phyloP scores from a whole-genome alignment of 2,113 vertebrate species.

The Urocynchramus pylzowi region DNA sequence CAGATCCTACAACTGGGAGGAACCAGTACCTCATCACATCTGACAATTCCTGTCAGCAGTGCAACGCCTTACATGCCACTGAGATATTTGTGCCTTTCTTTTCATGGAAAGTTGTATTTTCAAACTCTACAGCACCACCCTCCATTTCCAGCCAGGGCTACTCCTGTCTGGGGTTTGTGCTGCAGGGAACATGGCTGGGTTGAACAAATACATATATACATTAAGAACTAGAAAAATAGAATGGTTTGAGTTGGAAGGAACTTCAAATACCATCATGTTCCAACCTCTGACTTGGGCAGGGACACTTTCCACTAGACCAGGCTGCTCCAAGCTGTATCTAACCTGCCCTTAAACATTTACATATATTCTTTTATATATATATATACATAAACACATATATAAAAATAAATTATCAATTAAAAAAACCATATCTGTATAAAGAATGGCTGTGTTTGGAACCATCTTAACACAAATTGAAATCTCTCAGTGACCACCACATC shows the following conservation, averaged over 20 bases:
- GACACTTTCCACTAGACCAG: neutral
- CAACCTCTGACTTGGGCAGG: neutral
- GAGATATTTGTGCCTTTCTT: neutral
- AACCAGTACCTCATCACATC: accelerated
- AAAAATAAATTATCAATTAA: neutral
- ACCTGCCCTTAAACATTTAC: neutral
- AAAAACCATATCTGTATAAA: neutral
- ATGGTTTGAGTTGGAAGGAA: neutral
- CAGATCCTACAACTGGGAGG: neutral
- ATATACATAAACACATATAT: too few species aligned
- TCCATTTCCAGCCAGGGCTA: neutral
- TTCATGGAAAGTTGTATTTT: neutral
- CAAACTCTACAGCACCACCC: neutral
- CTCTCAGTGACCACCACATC: neutral
- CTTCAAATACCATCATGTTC: neutral
- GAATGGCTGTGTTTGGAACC: neutral
- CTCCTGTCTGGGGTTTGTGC: neutral
- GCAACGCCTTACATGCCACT: neutral
- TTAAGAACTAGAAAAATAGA: neutral
- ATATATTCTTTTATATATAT: neutral
- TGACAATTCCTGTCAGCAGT: neutral
- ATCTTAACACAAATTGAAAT: neutral
- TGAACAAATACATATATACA: neutral
- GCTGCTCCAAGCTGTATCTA: neutral
- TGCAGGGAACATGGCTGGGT: neutral